Base-by-base conservation (phyloP, 2,797 vertebrate genomes). In the Lepilemur ruficaudatus region DNA sequence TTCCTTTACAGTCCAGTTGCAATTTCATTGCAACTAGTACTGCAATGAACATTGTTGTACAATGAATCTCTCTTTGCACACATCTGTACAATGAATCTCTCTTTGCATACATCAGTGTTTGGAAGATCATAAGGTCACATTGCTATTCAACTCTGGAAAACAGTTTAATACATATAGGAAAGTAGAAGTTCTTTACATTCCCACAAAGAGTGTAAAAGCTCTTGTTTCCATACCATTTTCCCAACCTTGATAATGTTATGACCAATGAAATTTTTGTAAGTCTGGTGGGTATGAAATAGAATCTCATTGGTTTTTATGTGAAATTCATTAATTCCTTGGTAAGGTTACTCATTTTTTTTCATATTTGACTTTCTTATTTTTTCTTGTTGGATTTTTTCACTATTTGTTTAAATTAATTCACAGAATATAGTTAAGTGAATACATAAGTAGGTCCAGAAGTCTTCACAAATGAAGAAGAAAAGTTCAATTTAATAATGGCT, bases 301-400 rank as follows among this genome's bases (percentile, higher is more conserved):
- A 94, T 72, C 30, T 92, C 80, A 73, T 43, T 52, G 20, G 43
- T 30, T 84, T 87, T 46, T 61, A 48, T 38, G 48, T 69, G 55
- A 93, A 81, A 86, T 67, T 41, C 22, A 78, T 67, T 82, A 59
- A 72, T 86, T 79, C 93, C 35, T 50, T 48, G 48, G 14, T 59
- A 23, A 96, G 9, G 25, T 28, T 63, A 1, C 69, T 28, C 1
- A 12, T 12, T 63, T 63, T 41, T 72, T 90, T 84, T 69, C 38
- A 46, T 32, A 70, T 73, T 85, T 9, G 32, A 48, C 22, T 80
- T 95, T 41, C 22, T 50, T 41, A 25, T 17, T 50, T 92, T 83
- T 96, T 72, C 32, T 88, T 84, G 80, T 13, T 65, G 46, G 14
- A 80, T 32, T 87, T 96, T 96, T 75, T 93, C 20, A 80, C 41